Base-by-base conservation (phyloP, 2,113 vertebrate genomes). In the Pterocles orientalis region DNA sequence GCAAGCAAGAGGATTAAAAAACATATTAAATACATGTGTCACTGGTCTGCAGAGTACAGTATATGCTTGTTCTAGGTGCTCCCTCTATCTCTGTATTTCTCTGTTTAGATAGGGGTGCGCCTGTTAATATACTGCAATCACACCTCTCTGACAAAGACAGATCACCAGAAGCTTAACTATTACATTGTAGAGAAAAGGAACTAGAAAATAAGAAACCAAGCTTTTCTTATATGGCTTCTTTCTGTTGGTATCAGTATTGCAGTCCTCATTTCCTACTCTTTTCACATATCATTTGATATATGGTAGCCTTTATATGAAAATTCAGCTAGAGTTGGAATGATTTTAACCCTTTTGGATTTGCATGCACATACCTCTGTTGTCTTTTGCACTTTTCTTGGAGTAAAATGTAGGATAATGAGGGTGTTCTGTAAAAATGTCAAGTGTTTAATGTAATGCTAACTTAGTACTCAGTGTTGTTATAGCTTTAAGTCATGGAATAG, bases 81-180 rank as follows among this genome's bases (percentile, higher is more conserved):
- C 65, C 41, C 75, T 71, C 51, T 41, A 2, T 17, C 56, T 80
- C 26, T 62, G 14, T n/a, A 16, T 81, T 92, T 77, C 87, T 47
- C 73, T 90, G 41, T 82, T 94, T 79, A 79, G 36, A 21, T 10
- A n/a, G 50, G 43, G 92, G 80, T 1, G 65, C 80, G 94, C 28
- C 83, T 79, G 61, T 79, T 62, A 72, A 33, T 54, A 8, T 16
- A 56, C 34, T 78, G 26, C n/a, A 51, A 50, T 73, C 65, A 51
- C 58, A 87, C 61, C 31, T 84, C 36, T 64, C 51, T 72, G 45
- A 91, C 83, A 76, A 72, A 57, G 72, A 7, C 17, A 54, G 47
- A 48, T 78, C 79, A 75, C 47, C 56, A 72, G 73, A 71, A 65
- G 53, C 29, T 82, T 84, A 93, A 60, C 86, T 43, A n/a, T 68